These are phyloP conservation scores for Anas platyrhynchos DNA, from an alignment of 2,113 vertebrate genomes.

Conservation along the genomic window DNA sequence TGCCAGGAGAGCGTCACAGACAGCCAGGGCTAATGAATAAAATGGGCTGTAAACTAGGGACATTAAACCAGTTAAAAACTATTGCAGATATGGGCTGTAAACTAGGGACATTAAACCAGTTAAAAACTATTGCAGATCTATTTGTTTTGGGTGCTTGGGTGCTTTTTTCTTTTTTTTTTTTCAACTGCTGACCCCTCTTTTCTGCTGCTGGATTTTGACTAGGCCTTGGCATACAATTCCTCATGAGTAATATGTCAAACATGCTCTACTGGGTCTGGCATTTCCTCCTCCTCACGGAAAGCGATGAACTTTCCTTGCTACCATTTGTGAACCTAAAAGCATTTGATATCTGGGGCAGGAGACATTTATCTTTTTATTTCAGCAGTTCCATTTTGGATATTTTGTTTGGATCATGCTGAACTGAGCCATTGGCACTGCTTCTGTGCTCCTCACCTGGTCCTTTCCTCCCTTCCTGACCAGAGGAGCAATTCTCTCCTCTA, in stretches of 20 bases:
- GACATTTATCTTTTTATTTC: not conserved
- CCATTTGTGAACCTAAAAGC: not conserved
- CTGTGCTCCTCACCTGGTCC: not conserved
- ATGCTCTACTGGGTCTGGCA: not conserved
- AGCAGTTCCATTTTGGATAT: not conserved
- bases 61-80: not conserved
- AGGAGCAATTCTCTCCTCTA: not conserved
- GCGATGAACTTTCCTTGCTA: not conserved
- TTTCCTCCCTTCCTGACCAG: not conserved
- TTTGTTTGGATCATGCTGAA: not conserved
- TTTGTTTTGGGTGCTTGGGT: not conserved
- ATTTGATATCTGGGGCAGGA: not conserved
- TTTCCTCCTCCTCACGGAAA: not conserved
- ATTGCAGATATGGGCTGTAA: not conserved
- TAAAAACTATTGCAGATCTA: not conserved
- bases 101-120: not conserved
- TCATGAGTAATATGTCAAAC: conserved; percentile 13
- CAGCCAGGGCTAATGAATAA: not conserved
- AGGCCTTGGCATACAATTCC: not conserved
- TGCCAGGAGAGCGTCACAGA: not conserved
- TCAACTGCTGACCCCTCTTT: not conserved
- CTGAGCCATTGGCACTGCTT: not conserved
- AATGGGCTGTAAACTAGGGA: not conserved
- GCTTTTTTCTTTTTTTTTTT: too few species aligned
- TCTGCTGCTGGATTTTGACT: not conserved